A percentile compares a stretch with the other conserved stretches of the same genome.
These are phyloP conservation scores for Pandemis cinnamomeana DNA, from an alignment of 2,888 invertebrate species.

Conservation along the genomic window DNA sequence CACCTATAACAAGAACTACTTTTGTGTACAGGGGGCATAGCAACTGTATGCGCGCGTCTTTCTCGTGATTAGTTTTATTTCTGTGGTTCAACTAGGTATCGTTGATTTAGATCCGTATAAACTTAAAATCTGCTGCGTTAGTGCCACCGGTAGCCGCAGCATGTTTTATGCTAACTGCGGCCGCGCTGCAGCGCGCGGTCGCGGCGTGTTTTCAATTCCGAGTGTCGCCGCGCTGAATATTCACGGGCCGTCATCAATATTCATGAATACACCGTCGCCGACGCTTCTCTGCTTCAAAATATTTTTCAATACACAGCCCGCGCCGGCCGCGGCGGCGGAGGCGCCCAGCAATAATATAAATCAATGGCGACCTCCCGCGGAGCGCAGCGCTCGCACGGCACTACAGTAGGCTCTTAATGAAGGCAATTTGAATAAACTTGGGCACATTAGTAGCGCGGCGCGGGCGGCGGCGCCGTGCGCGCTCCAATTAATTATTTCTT, in stretches of 20 bases:
- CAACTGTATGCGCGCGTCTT: neutral
- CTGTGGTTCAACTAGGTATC: neutral
- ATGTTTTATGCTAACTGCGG: slow-evolving; percentile 36
- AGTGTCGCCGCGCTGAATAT: slow-evolving; percentile 70
- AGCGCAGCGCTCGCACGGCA: neutral
- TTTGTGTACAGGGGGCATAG: too few relatives aligned
- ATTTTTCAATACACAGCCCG: slow-evolving; percentile 40
- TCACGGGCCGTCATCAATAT: slow-evolving; percentile 73
- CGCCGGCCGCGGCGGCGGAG: neutral
- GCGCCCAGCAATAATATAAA: slow-evolving; percentile 8
- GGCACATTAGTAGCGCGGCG: slow-evolving; percentile 46
- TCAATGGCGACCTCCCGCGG: slow-evolving; percentile 10
- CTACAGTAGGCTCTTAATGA: slow-evolving; percentile 56
- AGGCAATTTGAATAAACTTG: slow-evolving; percentile 64
- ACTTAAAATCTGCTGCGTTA: slow-evolving; percentile 18
- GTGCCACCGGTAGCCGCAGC: slow-evolving; percentile 15
- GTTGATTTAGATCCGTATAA: neutral
- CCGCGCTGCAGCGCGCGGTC: slow-evolving; percentile 45
- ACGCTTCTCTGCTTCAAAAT: slow-evolving; percentile 41
- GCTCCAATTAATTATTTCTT: slow-evolving; percentile 73
- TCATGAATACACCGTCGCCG: slow-evolving; percentile 61
- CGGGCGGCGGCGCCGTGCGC: slow-evolving; percentile 22
- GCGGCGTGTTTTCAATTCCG: slow-evolving; percentile 72
- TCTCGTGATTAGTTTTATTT: neutral
- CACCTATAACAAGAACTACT: too few relatives aligned